These are phyloP conservation scores for Chelonus insularis DNA, from an alignment of 1,140 invertebrate species.

Conservation along the genomic window DNA sequence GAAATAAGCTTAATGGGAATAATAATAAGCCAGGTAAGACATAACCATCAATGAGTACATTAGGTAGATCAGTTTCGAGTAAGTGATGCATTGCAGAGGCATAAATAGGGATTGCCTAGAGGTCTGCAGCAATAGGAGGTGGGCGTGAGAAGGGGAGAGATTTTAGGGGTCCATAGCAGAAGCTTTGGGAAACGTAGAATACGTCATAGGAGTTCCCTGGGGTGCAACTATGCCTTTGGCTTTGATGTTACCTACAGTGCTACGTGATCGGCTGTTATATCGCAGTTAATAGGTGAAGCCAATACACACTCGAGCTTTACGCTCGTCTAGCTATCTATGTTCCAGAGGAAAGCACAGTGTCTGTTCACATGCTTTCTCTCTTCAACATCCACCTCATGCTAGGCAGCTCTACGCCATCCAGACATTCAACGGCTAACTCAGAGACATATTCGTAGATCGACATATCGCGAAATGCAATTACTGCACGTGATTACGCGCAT, in stretches of 20 bases:
- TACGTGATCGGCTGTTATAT: slow-evolving; percentile 50
- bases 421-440: not conserved
- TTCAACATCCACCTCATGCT: not conserved
- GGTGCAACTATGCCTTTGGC: slow-evolving; percentile 58
- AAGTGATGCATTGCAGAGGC: too few species aligned
- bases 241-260: slow-evolving; percentile 56
- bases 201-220: slow-evolving; percentile 42
- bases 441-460: slow-evolving; percentile 36
- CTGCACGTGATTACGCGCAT: slow-evolving; percentile 36
- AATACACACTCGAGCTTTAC: slow-evolving; percentile 25
- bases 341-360: not conserved
- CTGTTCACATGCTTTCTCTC: slow-evolving; percentile 8
- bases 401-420: not conserved
- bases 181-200: slow-evolving; percentile 25
- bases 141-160: not conserved
- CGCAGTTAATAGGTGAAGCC: slow-evolving; percentile 51
- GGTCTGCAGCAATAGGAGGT: not conserved
- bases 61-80: too few species aligned
- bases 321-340: not conserved
- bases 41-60: too few species aligned
- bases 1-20: too few species aligned
- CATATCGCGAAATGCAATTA: slow-evolving; percentile 52
- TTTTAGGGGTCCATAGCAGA: slow-evolving; percentile 23
- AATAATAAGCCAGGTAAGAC: too few species aligned
- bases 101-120: too few species aligned